Conservation (phyloP, 2,797 vertebrate species). For the Picus viridis region DNA sequence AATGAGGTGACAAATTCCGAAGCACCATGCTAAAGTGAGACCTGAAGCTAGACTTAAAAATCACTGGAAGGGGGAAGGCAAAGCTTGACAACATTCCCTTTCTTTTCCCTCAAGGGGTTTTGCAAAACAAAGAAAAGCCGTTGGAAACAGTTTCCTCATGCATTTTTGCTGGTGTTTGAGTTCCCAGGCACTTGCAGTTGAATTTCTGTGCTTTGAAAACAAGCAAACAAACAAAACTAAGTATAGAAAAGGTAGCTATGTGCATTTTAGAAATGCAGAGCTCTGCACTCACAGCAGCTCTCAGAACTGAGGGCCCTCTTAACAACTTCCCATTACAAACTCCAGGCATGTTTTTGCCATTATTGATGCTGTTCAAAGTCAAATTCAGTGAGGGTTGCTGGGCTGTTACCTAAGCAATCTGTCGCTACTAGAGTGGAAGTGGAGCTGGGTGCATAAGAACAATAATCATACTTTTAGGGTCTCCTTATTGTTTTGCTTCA, state of each 20-base stretch:
- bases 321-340: not conserved
- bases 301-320: not conserved
- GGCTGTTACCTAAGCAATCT: not conserved
- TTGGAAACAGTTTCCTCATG: not conserved
- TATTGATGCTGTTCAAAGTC: not conserved
- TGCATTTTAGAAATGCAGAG: not conserved
- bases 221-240: not conserved
- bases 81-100: not conserved
- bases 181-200: conserved; percentile 12
- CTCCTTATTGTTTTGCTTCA: not conserved
- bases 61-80: not conserved
- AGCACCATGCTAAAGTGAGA: not conserved
- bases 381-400: not conserved
- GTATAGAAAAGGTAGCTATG: not conserved
- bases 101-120: not conserved
- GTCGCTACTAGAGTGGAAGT: not conserved
- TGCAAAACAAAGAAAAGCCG: not conserved
- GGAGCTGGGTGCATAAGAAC: not conserved
- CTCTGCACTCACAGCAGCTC: not conserved
- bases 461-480: not conserved
- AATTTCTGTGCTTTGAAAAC: not conserved
- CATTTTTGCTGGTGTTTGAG: conserved; percentile 12
- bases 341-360: not conserved
- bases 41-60: not conserved
- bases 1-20: not conserved